Percentiles rank a stretch among this genome's conserved stretches.
These are phyloP conservation scores for Ptilorrhoa leucosticta DNA, from an alignment of 2,113 vertebrate genomes.

Conservation along the genomic window DNA sequence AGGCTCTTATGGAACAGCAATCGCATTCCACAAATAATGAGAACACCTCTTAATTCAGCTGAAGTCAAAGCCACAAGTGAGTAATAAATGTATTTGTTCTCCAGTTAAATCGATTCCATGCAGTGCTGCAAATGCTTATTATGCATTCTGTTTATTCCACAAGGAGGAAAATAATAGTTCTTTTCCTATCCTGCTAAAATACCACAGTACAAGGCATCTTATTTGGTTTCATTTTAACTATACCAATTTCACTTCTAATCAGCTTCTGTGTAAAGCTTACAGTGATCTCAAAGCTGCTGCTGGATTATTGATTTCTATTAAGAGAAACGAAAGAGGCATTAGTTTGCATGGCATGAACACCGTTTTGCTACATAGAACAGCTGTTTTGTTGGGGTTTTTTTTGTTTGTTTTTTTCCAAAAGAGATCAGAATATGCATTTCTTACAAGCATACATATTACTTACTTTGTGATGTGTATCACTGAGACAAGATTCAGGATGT, in stretches of 20 bases:
- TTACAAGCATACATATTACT: background rate
- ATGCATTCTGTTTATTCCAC: slow-evolving; percentile 44
- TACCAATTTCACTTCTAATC: slow-evolving; percentile 12
- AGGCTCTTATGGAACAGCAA: background rate
- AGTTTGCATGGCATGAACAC: background rate
- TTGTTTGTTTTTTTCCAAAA: background rate
- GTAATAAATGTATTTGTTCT: slow-evolving; percentile 58
- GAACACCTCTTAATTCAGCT: slow-evolving; percentile 46
- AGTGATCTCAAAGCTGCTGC: background rate
- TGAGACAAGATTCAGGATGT: background rate
- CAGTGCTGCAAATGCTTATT: slow-evolving; percentile 41
- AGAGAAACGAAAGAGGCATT: background rate
- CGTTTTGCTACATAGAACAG: background rate
- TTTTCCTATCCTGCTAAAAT: slow-evolving; percentile 15
- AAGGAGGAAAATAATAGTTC: slow-evolving; percentile 24
- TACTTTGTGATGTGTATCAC: background rate
- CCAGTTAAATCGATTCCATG: slow-evolving; percentile 55
- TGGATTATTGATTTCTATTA: background rate
- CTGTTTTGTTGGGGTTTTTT: background rate
- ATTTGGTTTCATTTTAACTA: slow-evolving; percentile 20
- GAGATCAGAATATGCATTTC: background rate
- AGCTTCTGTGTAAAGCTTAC: background rate
- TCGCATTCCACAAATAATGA: slow-evolving; percentile 10
- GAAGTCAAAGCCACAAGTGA: slow-evolving; percentile 37
- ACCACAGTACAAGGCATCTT: background rate